These are phyloP conservation scores for Callionymus lyra DNA, from an alignment of 2,113 vertebrate species.

Conservation along the genomic window DNA sequence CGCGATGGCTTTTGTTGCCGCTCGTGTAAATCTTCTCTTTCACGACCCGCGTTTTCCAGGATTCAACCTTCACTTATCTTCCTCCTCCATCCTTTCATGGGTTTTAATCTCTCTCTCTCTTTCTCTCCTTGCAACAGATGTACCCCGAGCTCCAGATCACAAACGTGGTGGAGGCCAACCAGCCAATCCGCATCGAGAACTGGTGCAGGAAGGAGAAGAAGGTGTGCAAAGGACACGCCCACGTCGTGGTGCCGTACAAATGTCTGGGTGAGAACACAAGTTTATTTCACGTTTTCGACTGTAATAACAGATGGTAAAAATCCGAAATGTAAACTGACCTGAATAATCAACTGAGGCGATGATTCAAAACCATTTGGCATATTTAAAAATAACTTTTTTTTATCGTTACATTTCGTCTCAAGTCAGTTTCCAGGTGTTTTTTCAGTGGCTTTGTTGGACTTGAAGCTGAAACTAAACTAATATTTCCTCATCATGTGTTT, in stretches of 20 bases:
- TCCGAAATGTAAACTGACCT: no score
- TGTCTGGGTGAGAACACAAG: constrained; percentile 80
- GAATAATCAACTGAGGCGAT: no score
- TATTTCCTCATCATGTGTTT: no score
- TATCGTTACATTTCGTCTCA: no score
- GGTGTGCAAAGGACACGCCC: constrained; percentile 82
- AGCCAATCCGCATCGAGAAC: constrained; percentile 81
- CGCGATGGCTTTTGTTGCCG: constrained; percentile 47
- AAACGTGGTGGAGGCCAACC: constrained; percentile 90
- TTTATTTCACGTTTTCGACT: no score
- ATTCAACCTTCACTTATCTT: constrained; percentile 21
- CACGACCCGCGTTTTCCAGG: no score
- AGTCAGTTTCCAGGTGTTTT: no score
- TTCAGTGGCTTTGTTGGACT: no score
- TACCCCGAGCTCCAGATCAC: constrained; percentile 95
- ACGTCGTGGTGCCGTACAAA: constrained; percentile 86
- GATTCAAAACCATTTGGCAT: no score
- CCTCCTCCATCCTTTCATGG: constrained; percentile 1
- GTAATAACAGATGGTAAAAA: no score
- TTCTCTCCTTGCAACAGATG: constrained; percentile 59
- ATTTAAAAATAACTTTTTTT: no score
- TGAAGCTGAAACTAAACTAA: no score
- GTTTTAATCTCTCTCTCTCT: constrained; percentile 2
- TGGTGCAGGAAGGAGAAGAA: constrained; percentile 92
- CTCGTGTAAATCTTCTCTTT: constrained; percentile 26